Conservation (phyloP, 2,888 invertebrate genomes). For the Ochropacha duplaris region DNA sequence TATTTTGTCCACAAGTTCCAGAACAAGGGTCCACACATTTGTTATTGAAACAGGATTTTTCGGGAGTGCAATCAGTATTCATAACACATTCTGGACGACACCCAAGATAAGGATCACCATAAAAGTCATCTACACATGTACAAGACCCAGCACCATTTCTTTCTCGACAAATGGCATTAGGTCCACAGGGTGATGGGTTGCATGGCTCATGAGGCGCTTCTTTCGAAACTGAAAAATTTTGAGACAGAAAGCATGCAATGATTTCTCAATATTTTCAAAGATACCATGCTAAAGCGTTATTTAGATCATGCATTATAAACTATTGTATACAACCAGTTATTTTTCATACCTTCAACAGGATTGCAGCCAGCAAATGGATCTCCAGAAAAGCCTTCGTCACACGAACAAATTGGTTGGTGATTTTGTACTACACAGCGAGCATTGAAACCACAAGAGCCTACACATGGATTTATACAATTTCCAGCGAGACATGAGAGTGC, state of each 20-base stretch:
- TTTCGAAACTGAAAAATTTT: constrained; percentile 74
- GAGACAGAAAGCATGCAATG: constrained; percentile 31
- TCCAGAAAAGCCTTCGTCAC: constrained; percentile 88
- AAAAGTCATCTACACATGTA: constrained; percentile 88
- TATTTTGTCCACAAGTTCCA: constrained; percentile 89
- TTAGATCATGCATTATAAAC: constrained; percentile 3
- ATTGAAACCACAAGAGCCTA: constrained; percentile 89
- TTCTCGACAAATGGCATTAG: constrained; percentile 90
- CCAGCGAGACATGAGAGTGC: constrained; percentile 87
- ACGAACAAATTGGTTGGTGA: constrained; percentile 89
- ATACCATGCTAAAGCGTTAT: constrained; percentile 16
- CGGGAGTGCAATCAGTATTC: constrained; percentile 88
- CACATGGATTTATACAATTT: constrained; percentile 89
- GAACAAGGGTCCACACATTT: constrained; percentile 91
- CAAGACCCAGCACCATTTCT: constrained; percentile 90
- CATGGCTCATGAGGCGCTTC: constrained; percentile 88
- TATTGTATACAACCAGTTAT: not conserved
- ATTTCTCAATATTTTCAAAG: constrained; percentile 14
- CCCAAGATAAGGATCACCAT: constrained; percentile 90
- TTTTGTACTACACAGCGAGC: constrained; percentile 89
- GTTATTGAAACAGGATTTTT: constrained; percentile 89
- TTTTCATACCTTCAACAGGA: constrained; percentile 80
- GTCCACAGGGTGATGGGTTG: constrained; percentile 90
- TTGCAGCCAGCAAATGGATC: constrained; percentile 91
- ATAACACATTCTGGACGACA: constrained; percentile 92